Base-by-base conservation (phyloP, 2,797 vertebrate genomes). In the Halcyon chelicuti region DNA sequence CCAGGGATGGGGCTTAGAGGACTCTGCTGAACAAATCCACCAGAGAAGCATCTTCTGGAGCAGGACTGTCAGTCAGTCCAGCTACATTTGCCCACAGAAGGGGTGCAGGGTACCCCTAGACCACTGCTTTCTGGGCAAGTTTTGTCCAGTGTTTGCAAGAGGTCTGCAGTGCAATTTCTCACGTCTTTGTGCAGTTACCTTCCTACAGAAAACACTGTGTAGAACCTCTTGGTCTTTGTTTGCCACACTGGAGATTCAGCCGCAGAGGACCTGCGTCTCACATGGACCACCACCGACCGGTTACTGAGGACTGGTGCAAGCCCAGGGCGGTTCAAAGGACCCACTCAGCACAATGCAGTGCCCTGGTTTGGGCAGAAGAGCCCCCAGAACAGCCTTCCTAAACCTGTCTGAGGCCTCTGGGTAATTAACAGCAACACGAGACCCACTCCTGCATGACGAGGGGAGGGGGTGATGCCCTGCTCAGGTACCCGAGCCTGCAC, bases 61-160 rank as follows among this genome's bases (percentile, higher is more conserved):
- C 8, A 5, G 61, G 62, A 35, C 37, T 9, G 46, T 28, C 73
- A 3, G 0, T 17, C 63, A n/a, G n/a, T 15, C 12, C 0, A 3
- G 21, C 17, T 4, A 1, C 1, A 0, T 17, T 14, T 1, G 1
- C 1, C 23, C 29, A 8, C 47, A 5, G 8, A 15, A 31, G 15
- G 35, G 18, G 33, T 20, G 33, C 1, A 2, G 44, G 39, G 29
- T 57, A 47, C n/a, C 0, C 1, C 28, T 17, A 55, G 39, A 26
- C 17, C 61, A 6, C 37, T 8, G 66, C 60, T 22, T n/a, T 44
- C 21, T 0, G 61, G 19, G 29, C 15, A 14, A 9, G 29, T 3
- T 23, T 15, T 37, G 18, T 20, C 14, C 10, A 12, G 52, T 3
- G 29, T 19, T 29, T 13, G 28, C 28, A 49, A 51, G 52, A 44